A percentile compares a stretch with the other conserved stretches of the same genome.
phyloP scores from a whole-genome alignment of 2,888 invertebrate species.

The Microplitis manilae region DNA sequence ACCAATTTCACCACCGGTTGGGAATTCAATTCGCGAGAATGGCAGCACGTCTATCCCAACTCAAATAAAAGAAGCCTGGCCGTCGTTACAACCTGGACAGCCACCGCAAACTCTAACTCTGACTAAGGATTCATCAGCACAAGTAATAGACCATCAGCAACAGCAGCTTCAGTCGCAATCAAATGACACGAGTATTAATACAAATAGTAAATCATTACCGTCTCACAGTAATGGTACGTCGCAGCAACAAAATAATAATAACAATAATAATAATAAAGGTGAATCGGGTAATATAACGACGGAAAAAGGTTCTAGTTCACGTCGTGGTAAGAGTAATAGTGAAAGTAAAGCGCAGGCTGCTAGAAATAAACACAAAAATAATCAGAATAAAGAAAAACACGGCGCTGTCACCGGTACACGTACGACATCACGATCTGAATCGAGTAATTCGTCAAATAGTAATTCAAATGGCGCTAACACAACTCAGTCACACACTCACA shows the following conservation, averaged over 20 bases:
- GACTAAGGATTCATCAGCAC: slow-evolving; percentile 15
- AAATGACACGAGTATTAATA: slow-evolving; percentile 44
- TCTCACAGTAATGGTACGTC: slow-evolving; percentile 44
- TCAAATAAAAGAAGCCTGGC: slow-evolving; percentile 83
- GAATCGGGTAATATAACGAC: slow-evolving; percentile 57
- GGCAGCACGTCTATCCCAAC: slow-evolving; percentile 56
- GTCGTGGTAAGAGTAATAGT: slow-evolving; percentile 68
- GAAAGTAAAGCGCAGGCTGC: slow-evolving; percentile 73
- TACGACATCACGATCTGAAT: slow-evolving; percentile 69
- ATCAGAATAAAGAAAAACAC: slow-evolving; percentile 70
- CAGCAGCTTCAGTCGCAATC: slow-evolving; percentile 30
- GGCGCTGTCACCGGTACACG: slow-evolving; percentile 51
- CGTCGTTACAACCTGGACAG: slow-evolving; percentile 72
- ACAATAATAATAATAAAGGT: slow-evolving; percentile 73
- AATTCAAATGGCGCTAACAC: slow-evolving; percentile 61
- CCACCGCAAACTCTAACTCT: slow-evolving; percentile 20
- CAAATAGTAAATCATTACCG: slow-evolving; percentile 48
- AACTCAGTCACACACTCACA: slow-evolving; percentile 25
- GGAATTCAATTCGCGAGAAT: slow-evolving; percentile 66
- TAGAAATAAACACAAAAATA: slow-evolving; percentile 74
- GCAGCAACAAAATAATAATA: slow-evolving; percentile 69
- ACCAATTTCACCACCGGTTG: slow-evolving; percentile 72
- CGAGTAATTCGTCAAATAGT: slow-evolving; percentile 39
- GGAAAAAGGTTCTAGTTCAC: slow-evolving; percentile 58
- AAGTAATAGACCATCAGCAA: slow-evolving; percentile 44